Evolutionary conservation across 2,113 vertebrate genomes (phyloP), one percentile per base, ranked within the genome.

Genomic region (Onychostoma macrolepis): DNA sequence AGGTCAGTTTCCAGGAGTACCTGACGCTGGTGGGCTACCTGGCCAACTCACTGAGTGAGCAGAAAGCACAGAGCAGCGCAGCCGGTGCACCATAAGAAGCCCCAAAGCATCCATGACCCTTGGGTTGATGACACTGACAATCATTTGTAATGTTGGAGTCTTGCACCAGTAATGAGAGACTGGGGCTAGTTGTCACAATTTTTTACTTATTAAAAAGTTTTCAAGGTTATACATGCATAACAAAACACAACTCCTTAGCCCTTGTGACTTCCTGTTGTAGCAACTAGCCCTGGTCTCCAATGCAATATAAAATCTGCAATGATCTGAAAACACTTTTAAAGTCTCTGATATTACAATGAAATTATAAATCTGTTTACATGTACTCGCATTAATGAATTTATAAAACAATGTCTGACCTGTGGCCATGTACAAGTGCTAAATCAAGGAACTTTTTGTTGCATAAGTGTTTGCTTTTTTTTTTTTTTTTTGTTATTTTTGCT

Each of bases 1-100:
- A 94, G 78, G 92, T 96, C 92, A 89, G 89, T 92, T 95, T 95
- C 89, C 63, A 85, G 87, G 94, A 95, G 90, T 95, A 94, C 88
- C 85, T 95, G 89, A 80, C 24, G 80, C 90, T 95, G 91, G 85
- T 95, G 45, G 94, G 94, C 72, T 93, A 93, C 89, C 1, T 95
- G 88, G 95, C 94, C 77, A 92, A 67, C 12, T 24, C 87, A 56
- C 1, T 92, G 56, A 95, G 94, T 86, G 61, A 94, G 85, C 86
- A 41, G 33, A 86, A 86, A 76, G 19, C 56, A 61, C 21, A 61
- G 24, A 61, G 24, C 56, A 24, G 26, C 71, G 19, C 43, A 19
- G 0, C 38, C 74, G 83, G 86, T 7, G 53, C 72, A 33, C 83
- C 15, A n/a, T 33, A 84, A 58, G 19, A 72, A 50, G 19, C 33